Base-by-base conservation (phyloP, 2,797 vertebrate species). In the Peromyscus aztecus region DNA sequence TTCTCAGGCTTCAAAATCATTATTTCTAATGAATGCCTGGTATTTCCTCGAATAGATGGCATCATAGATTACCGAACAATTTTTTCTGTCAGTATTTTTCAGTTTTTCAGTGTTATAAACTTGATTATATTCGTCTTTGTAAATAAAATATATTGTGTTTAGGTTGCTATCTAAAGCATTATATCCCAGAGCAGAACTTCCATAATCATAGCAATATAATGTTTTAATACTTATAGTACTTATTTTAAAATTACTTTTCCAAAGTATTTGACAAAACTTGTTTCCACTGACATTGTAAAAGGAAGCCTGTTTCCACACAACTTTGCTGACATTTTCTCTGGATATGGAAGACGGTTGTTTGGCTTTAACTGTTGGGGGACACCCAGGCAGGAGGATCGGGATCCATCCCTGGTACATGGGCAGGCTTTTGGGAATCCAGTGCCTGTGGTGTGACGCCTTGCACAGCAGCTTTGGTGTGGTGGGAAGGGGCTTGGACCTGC, bases 231-330 rank as follows among this genome's bases (percentile, higher is more conserved):
- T 77, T 46, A 7, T 81, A 90, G 76, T n/a, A 81, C 5, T 84
- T 92, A 49, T 89, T 95, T 84, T 84, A 63, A 90, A 96, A 76
- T 73, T 85, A 55, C 2, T 85, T 96, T 86, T 31, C 55, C n/a
- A 85, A 91, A 94, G 17, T 67, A 6, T 90, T 96, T 96, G 94
- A 80, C 43, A 57, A 88, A 89, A 31, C 43, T 73, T 40, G 6
- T 14, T 80, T 77, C 52, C 27, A 85, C 29, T 85, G 75, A 71
- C 31, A 92, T 84, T 73, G 94, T 10, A 21, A 77, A 65, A 40
- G 14, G 31, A 88, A 73, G 0, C 10, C 4, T 95, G 14, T 80
- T 90, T n/a, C 31, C 21, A 77, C 0, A 84, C 9, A 86, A 8
- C 9, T 55, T 90, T 92, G 43, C 2, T 40, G 63, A 43, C 10